Base-by-base conservation (phyloP, 2,113 vertebrate species). In the Danionella cerebrum region DNA sequence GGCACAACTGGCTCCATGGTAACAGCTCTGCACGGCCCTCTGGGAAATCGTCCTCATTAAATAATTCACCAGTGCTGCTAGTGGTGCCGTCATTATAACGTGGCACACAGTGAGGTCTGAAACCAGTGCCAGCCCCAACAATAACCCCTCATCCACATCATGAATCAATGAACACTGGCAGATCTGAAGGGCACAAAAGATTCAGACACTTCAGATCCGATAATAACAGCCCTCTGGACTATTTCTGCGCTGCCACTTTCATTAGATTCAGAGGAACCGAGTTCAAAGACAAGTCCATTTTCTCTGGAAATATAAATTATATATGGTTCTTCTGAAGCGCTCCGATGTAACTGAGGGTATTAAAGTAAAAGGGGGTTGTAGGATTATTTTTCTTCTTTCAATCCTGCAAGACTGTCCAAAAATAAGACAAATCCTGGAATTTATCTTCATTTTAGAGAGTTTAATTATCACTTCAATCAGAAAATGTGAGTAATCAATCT, bases 1-100 rank as follows among this genome's bases (percentile, higher is more conserved):
- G 52, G 27, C 21, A 42, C 24, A 35, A 33, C 38, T 42, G 44
- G 63, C 47, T 66, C 63, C 63, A 69, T 35, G 57, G 58, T 53
- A 58, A 63, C 60, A 31, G 42, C 45, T 41, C 41, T 64, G 65
- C 42, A 33, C 11, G 29, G 33, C 44, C 71, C 35, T 44, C 36
- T 44, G 66, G 67, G 44, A 60, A 60, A 69, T 60, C 33, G 57
- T n/a, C 36, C 52, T 35, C 51, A 58, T 74, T 74, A 65, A 74
- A 74, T 74, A 69, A 74, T 69, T 74, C 44, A 74, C 66, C 64
- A 74, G 39, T 5, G 59, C 65, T 69, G 27, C 69, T 69, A 58
- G 59, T 62, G 67, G 24, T 38, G 65, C 36, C 55, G 21, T 8
- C 65, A 36, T 70, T 54, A 52, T 39, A 67, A 39, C 41, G 44